A percentile compares a stretch with the other conserved stretches of the same genome.
Evolutionary conservation across 2,113 vertebrate genomes (phyloP).

Genomic region (Cromileptes altivelis): DNA sequence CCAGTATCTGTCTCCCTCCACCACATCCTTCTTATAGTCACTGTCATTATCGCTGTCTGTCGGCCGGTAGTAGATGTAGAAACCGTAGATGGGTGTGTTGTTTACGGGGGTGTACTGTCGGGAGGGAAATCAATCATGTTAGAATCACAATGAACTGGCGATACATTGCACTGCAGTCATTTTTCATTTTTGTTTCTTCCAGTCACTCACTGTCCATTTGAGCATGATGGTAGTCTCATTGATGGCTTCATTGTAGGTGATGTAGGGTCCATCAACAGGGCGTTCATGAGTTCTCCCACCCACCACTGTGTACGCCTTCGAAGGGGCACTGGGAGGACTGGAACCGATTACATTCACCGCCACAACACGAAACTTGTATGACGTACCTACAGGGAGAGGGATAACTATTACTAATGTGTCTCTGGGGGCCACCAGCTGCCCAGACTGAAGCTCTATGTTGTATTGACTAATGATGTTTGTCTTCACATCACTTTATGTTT

Average conservation of each 20-base stretch:
- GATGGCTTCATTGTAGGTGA: constrained; percentile 97
- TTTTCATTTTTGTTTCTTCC: neutral
- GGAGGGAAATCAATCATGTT: constrained; percentile 35
- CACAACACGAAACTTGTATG: constrained; percentile 96
- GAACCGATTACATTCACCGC: constrained; percentile 95
- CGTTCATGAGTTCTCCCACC: constrained; percentile 90
- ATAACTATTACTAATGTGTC: neutral
- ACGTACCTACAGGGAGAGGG: constrained; percentile 84
- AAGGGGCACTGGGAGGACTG: constrained; percentile 93
- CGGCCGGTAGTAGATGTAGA: constrained; percentile 98
- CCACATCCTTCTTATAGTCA: constrained; percentile 97
- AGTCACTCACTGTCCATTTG: constrained; percentile 93
- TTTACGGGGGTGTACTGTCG: constrained; percentile 93
- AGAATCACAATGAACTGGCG: neutral
- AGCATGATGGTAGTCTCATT: constrained; percentile 98
- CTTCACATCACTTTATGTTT: constrained; percentile 58
- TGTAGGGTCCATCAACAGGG: constrained; percentile 94
- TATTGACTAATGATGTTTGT: constrained; percentile 59
- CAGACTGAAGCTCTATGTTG: constrained; percentile 3
- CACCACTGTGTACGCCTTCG: constrained; percentile 92
- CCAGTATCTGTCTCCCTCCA: constrained; percentile 96
- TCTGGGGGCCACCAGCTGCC: neutral
- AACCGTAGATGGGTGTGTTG: constrained; percentile 98
- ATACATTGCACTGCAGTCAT: neutral
- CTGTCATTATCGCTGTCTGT: constrained; percentile 99